Evolutionary conservation across 2,888 invertebrate genomes (phyloP), one percentile per base, ranked within the genome.

Genomic region (Eudasyphora cyanicolor): DNA sequence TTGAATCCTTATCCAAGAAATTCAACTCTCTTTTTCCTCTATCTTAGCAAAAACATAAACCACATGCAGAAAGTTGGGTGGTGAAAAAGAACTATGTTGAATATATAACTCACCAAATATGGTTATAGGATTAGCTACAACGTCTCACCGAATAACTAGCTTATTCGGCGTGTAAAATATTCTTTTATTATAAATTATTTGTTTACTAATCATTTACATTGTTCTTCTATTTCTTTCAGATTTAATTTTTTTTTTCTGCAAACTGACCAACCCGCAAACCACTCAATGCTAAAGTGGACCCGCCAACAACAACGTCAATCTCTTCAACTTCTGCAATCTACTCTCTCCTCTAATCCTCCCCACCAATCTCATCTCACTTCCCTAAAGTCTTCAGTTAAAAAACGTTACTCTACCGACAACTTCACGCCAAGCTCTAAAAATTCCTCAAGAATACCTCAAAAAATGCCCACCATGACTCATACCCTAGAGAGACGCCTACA

Each of bases 391-490:
- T 12, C 21, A 17, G 45, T 0, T 17, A 73, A 29, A 45, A 84
- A 84, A 82, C 84, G 85, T 24, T 78, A 78, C 32, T 81, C 82
- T 12, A 70, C 35, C 14, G 77, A 69, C 3, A 51, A 77, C 21
- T 70, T n/a, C 1, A 8, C 60, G 8, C 12, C 57, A 14, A 54
- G 32, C 19, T 14, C 32, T 24, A 19, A n/a, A 49, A 4, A 49
- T 7, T 8, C 7, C 8, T 17, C 29, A 60, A 32, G 19, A 49
- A 14, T 42, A 0, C 7, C 24, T 0, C 75, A 21, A 24, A 89
- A 88, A 85, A 91, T 91, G 91, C 91, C 91, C 78, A 91, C 90
- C 57, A 89, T 91, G 88, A 89, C 87, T 14, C 86, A 87, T 19
- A 87, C 86, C 0, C 80, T 89, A 45, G 88, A 88, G 78, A 87